These are phyloP conservation scores for Doryteuthis pealeii DNA, from an alignment of 1,140 invertebrate genomes.

Conservation along the genomic window DNA sequence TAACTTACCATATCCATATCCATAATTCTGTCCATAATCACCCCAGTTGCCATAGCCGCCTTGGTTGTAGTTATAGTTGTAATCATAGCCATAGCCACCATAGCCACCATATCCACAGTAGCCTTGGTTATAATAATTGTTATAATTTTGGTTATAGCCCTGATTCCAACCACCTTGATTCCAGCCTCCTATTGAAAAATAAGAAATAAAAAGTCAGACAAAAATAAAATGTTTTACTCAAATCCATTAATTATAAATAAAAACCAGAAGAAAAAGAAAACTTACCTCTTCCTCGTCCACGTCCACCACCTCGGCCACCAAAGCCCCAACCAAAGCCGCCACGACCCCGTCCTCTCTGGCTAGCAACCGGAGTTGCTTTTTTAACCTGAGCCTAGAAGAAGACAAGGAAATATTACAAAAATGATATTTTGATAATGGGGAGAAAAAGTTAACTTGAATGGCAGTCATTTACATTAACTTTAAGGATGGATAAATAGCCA, in stretches of 20 bases:
- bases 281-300: conserved; percentile 1
- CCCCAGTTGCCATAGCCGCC: conserved; percentile 72
- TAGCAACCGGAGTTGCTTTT: conserved; percentile 12
- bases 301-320: neutral
- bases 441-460: neutral
- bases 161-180: conserved; percentile 48
- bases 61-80: conserved; percentile 20
- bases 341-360: conserved; percentile 10
- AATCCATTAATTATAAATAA: too few species aligned
- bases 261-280: neutral
- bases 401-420: too few species aligned
- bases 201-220: neutral
- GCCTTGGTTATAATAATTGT: conserved; percentile 16
- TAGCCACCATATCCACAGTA: conserved; percentile 22
- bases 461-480: conserved; percentile 11
- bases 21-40: conserved; percentile 27
- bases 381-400: conserved; percentile 11
- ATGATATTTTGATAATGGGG: too few species aligned
- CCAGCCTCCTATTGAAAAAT: conserved; percentile 13
- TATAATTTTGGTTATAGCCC: conserved; percentile 7
- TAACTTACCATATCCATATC: conserved; percentile 30
- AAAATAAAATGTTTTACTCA: too few species aligned
- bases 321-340: neutral
- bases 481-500: neutral
- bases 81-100: conserved; percentile 25